Evolutionary conservation across 2,113 vertebrate species (phyloP).

Genomic region (Hypomesus transpacificus): DNA sequence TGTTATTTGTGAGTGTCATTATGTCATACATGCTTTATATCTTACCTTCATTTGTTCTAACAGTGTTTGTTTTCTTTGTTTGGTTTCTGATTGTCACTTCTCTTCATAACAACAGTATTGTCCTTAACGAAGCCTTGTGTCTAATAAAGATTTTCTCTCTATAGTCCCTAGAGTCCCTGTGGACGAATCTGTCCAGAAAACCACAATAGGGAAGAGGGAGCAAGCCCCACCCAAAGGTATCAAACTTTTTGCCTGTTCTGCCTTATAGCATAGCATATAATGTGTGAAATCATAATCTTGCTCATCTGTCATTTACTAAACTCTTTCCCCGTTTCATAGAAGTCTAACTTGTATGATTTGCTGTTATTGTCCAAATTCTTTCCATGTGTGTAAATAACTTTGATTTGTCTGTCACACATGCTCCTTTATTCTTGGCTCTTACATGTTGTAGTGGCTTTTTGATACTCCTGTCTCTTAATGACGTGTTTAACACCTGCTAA

Average conservation of each 20-base stretch:
- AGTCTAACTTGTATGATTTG: not conserved
- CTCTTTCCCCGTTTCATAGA: not conserved
- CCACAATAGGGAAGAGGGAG: constrained; percentile 75
- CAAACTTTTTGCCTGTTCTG: not conserved
- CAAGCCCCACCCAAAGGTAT: constrained; percentile 64
- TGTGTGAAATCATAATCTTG: not conserved
- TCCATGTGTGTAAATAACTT: not conserved
- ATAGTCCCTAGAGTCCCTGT: constrained; percentile 70
- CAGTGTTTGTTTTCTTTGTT: not conserved
- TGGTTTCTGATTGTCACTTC: not conserved
- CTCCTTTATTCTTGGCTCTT: constrained; percentile 5
- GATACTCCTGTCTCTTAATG: no score
- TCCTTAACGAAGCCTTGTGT: not conserved
- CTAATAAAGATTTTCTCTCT: constrained; percentile 21
- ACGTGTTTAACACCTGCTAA: no score
- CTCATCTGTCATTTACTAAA: not conserved
- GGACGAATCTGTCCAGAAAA: constrained; percentile 78
- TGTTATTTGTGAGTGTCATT: not conserved
- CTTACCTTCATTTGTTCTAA: not conserved
- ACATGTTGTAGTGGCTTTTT: not conserved
- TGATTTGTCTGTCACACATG: not conserved
- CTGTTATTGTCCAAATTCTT: not conserved
- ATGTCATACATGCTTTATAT: not conserved
- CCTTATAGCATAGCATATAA: not conserved
- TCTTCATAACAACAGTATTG: not conserved